Percentiles rank a stretch among this genome's conserved stretches.
These are phyloP conservation scores for Alligator mississippiensis DNA, from an alignment of 2,113 vertebrate genomes.

Conservation along the genomic window DNA sequence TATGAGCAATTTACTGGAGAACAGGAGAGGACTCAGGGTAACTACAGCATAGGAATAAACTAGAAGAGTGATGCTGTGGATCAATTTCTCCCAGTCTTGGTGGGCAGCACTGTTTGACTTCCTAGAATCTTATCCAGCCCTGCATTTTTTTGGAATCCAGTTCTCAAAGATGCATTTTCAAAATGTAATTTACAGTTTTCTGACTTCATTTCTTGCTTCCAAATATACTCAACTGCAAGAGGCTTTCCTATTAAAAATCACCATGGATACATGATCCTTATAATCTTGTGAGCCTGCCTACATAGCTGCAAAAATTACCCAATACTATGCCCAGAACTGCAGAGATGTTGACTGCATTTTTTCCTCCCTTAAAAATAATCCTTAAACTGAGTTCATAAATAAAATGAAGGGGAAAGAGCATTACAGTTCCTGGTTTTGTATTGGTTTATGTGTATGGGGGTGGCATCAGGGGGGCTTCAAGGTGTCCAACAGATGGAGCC, in stretches of 20 bases:
- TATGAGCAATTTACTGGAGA: conserved; percentile 21
- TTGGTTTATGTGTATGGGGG: not conserved
- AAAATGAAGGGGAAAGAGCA: not conserved
- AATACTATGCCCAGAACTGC: not conserved
- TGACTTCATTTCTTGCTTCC: conserved; percentile 51
- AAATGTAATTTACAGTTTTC: conserved; percentile 54
- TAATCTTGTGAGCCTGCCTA: conserved; percentile 47
- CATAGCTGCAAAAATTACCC: conserved; percentile 57
- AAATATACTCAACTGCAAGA: conserved; percentile 41
- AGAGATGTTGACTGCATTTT: not conserved
- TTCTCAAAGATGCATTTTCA: conserved; percentile 51
- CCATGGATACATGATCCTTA: conserved; percentile 68
- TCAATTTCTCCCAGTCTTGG: conserved; percentile 10
- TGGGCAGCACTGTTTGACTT: not conserved
- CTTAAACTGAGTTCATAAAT: not conserved
- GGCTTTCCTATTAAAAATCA: conserved; percentile 69
- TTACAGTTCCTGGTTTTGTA: not conserved
- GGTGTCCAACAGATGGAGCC: not conserved
- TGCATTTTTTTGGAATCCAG: conserved; percentile 45
- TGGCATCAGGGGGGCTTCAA: not conserved
- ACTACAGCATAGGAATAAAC: not conserved
- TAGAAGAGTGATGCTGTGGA: too few species aligned
- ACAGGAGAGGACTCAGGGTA: not conserved
- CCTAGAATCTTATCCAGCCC: conserved; percentile 48
- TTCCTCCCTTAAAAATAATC: not conserved